Conservation (phyloP, 2,113 vertebrate species). For the Ginglymostoma cirratum region DNA sequence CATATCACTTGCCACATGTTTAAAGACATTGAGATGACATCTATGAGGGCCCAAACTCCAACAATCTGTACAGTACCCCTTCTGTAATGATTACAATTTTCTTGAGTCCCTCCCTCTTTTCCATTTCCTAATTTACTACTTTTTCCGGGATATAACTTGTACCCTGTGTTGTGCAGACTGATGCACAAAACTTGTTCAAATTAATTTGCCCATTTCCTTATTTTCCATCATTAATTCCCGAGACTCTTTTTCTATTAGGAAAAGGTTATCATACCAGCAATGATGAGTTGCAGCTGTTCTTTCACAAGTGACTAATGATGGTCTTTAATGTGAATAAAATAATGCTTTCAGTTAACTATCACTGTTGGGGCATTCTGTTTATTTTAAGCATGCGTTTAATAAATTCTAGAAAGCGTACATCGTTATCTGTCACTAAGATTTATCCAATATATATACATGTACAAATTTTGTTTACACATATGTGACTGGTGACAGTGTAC, state of each 20-base stretch:
- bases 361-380: not conserved
- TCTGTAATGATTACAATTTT: too few relatives aligned
- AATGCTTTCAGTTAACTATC: not conserved
- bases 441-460: not conserved
- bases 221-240: too few relatives aligned
- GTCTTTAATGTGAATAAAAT: not conserved
- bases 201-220: too few relatives aligned
- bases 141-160: too few relatives aligned
- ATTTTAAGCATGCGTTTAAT: not conserved
- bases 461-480: not conserved
- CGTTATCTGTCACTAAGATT: not conserved
- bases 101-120: too few relatives aligned
- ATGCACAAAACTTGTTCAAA: too few relatives aligned
- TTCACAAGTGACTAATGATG: not conserved
- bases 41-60: too few relatives aligned
- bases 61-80: too few relatives aligned
- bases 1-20: too few relatives aligned
- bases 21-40: too few relatives aligned
- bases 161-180: too few relatives aligned
- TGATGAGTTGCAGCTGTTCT: not conserved
- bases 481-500: not conserved
- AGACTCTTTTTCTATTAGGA: not conserved
- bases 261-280: slow-evolving; percentile 5
- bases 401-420: not conserved
- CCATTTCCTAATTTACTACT: too few relatives aligned